Evolutionary conservation across 2,113 vertebrate species (phyloP).

Genomic region (Sinocyclocheilus maitianheensis): DNA sequence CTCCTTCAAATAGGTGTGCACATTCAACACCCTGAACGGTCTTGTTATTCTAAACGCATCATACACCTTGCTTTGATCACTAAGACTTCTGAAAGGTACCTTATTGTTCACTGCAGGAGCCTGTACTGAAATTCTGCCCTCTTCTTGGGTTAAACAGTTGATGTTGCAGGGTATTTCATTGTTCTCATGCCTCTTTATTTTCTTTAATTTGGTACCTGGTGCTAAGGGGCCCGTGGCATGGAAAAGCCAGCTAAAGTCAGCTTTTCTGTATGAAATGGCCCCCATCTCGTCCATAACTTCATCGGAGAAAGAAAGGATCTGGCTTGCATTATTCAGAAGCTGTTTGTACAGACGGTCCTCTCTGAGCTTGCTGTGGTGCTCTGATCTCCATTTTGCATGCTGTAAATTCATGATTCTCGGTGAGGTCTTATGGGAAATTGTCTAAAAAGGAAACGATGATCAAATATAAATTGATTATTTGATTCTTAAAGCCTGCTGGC

Average conservation of each 20-base stretch:
- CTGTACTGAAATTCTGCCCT: conserved; percentile 23
- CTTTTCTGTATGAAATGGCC: conserved; percentile 65
- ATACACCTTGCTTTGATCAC: not conserved
- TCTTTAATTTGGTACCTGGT: conserved; percentile 29
- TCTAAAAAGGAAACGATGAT: not conserved
- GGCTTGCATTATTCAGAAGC: conserved; percentile 63
- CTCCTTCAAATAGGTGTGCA: conserved; percentile 14
- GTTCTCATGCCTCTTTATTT: conserved; percentile 23
- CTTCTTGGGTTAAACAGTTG: not conserved
- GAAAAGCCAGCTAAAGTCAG: conserved; percentile 67
- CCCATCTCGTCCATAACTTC: conserved; percentile 72
- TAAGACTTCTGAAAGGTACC: not conserved
- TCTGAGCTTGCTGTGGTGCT: conserved; percentile 41
- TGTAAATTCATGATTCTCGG: conserved; percentile 38
- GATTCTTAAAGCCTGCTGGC: not conserved
- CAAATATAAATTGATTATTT: not conserved
- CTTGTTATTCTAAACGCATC: conserved; percentile 1
- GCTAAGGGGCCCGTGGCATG: conserved; percentile 51
- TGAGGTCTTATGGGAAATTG: not conserved
- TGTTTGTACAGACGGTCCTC: conserved; percentile 51
- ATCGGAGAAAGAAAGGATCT: conserved; percentile 71
- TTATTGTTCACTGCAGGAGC: conserved; percentile 10
- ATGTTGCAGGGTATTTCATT: not conserved
- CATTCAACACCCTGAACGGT: not conserved
- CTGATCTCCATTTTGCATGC: conserved; percentile 6